These are phyloP conservation scores for Hestina assimilis DNA, from an alignment of 1,140 invertebrate genomes.

Conservation along the genomic window DNA sequence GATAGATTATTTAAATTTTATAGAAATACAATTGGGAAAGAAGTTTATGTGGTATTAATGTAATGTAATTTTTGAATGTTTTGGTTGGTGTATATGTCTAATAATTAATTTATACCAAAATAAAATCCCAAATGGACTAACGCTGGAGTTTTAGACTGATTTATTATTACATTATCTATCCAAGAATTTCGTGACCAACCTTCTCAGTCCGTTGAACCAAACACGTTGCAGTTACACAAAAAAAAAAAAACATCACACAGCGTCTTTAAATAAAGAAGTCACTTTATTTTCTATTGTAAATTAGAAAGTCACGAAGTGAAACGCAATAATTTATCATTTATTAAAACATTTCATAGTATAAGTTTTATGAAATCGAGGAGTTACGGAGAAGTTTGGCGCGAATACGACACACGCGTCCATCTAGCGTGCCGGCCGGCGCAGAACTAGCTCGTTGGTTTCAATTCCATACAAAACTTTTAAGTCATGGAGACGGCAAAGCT, in stretches of 20 bases:
- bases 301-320: slow-evolving; percentile 34
- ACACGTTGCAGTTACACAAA: slow-evolving; percentile 75
- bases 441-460: slow-evolving; percentile 67
- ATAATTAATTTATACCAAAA: too few species aligned
- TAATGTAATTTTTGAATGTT: neutral
- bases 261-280: slow-evolving; percentile 34
- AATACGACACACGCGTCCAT: slow-evolving; percentile 51
- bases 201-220: slow-evolving; percentile 75
- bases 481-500: slow-evolving; percentile 78
- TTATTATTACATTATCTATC: slow-evolving; percentile 60
- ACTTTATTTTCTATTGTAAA: slow-evolving; percentile 41
- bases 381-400: slow-evolving; percentile 61
- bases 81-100: neutral
- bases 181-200: slow-evolving; percentile 67
- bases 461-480: slow-evolving; percentile 76
- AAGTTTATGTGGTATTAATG: neutral
- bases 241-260: slow-evolving; percentile 66
- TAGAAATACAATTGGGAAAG: neutral
- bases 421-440: slow-evolving; percentile 67
- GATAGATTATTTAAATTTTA: neutral
- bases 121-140: too few species aligned
- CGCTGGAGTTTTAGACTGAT: slow-evolving; percentile 61
- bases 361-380: slow-evolving; percentile 57
- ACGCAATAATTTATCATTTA: slow-evolving; percentile 24
- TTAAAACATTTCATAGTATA: slow-evolving; percentile 35